A percentile compares a stretch with the other conserved stretches of the same genome.
Evolutionary conservation across 2,113 vertebrate species (phyloP).

Genomic region (Lepus americanus): DNA sequence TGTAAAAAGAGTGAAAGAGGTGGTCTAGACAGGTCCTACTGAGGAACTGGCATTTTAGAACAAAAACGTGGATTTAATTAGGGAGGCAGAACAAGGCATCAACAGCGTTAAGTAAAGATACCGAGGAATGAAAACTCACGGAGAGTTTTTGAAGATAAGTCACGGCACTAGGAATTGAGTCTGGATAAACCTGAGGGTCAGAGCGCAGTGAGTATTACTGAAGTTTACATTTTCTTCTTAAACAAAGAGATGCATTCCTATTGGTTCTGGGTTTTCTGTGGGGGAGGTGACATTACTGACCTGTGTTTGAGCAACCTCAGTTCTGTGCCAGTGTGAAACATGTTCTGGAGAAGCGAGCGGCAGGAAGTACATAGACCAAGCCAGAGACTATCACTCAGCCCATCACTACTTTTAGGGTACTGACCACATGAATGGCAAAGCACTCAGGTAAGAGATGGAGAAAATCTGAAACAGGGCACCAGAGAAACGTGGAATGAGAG

Average conservation of each 20-base stretch:
- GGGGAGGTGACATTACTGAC: neutral
- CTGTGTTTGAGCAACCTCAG: neutral
- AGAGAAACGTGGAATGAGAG: neutral
- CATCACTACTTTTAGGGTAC: neutral
- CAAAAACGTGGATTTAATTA: neutral
- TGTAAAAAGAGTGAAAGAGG: conserved; percentile 10
- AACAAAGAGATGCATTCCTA: neutral
- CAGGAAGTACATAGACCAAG: neutral
- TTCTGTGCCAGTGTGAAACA: neutral
- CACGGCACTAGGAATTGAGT: neutral
- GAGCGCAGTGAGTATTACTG: neutral
- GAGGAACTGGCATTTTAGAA: neutral
- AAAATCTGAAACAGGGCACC: neutral
- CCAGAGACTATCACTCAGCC: neutral
- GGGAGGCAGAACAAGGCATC: neutral
- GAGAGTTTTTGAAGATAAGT: neutral
- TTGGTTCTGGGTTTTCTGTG: neutral
- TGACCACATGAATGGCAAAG: neutral
- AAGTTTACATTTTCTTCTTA: conserved; percentile 1
- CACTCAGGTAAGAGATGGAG: neutral
- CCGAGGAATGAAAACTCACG: neutral
- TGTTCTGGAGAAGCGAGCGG: neutral
- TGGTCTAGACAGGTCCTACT: neutral
- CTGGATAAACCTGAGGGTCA: neutral
- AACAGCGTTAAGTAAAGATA: neutral